Base-by-base conservation (phyloP, 1,140 invertebrate species). In the Cyphomyrmex costatus region DNA sequence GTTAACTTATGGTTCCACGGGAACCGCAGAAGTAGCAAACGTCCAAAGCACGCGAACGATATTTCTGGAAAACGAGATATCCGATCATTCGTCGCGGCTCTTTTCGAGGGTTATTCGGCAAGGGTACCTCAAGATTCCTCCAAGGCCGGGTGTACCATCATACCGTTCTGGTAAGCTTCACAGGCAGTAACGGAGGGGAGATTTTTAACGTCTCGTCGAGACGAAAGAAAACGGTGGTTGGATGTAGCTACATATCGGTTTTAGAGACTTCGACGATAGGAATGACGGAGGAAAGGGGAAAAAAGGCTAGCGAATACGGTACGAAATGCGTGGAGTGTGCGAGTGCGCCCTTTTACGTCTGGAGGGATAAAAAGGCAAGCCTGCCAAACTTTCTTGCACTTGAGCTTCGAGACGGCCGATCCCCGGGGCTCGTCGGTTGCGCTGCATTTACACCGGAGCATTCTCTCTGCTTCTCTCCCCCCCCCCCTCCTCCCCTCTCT, bases 271-370 rank as follows among this genome's bases (percentile, higher is more conserved):
- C 85, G 76, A 60, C 49, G 49, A 63, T 58, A 65, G 33, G 65
- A 76, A 42, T 36, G 78, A 70, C 16, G 56, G 8, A 51, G 36
- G 36, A 46, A 60, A 16, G 12, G 56, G 65, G 58, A 30, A 58
- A 46, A 19, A 10, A 46, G 85, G 24, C 24, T 73, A 61, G 77
- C 74, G 85, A 78, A 82, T 63, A 76, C 27, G 87, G 30, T 30
- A 60, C 6, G 77, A 21, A 80, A 30, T 3, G 42, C 61, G 66
- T 87, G 85, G 88, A 87, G 70, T 89, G 80, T 87, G 76, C 77
- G 80, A 90, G 89, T 90, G 79, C 88, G 88, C 85, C 86, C 89
- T 80, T 90, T 90, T 90, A 84, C 89, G 88, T 90, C 89, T 90
- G 79, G 77, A 89, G 86, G 89, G 89, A 90, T 90, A 90, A 90